phyloP scores from a whole-genome alignment of 2,797 vertebrate genomes.

The Danio choprae region DNA sequence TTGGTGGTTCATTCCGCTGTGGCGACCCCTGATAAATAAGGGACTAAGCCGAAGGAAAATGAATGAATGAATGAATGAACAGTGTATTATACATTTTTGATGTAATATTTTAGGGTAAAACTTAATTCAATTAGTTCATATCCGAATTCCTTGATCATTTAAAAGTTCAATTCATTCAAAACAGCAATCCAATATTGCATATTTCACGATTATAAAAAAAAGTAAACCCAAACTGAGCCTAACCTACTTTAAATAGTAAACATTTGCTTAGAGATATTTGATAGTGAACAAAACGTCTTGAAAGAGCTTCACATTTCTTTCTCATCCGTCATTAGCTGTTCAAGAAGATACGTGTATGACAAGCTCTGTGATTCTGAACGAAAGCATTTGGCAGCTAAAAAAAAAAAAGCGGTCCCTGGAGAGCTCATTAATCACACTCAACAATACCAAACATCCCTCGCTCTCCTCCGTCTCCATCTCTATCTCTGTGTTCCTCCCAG shows the following conservation, averaged over 20 bases:
- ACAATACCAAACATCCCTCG: slow-evolving; percentile 31
- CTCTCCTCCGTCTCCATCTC: slow-evolving; percentile 20
- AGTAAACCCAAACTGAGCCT: neutral
- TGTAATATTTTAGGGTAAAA: too few relatives aligned
- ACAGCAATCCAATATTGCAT: too few relatives aligned
- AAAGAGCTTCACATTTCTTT: neutral
- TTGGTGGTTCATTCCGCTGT: too few relatives aligned
- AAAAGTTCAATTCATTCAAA: too few relatives aligned
- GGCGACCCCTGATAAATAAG: too few relatives aligned
- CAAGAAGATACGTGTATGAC: neutral
- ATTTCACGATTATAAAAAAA: too few relatives aligned
- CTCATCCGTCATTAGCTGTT: neutral
- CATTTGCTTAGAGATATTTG: too few relatives aligned
- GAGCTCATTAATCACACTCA: slow-evolving; percentile 41
- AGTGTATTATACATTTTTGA: too few relatives aligned
- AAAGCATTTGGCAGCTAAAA: neutral
- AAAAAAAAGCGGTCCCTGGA: neutral
- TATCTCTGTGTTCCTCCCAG: slow-evolving; percentile 31
- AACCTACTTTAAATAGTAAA: neutral
- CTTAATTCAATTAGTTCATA: too few relatives aligned
- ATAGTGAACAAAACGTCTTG: neutral
- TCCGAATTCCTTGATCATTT: too few relatives aligned
- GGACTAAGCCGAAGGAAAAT: too few relatives aligned
- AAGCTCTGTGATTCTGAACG: neutral
- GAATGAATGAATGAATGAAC: too few relatives aligned